Conservation (phyloP, 2,797 vertebrate species). For the Cossypha caffra region DNA sequence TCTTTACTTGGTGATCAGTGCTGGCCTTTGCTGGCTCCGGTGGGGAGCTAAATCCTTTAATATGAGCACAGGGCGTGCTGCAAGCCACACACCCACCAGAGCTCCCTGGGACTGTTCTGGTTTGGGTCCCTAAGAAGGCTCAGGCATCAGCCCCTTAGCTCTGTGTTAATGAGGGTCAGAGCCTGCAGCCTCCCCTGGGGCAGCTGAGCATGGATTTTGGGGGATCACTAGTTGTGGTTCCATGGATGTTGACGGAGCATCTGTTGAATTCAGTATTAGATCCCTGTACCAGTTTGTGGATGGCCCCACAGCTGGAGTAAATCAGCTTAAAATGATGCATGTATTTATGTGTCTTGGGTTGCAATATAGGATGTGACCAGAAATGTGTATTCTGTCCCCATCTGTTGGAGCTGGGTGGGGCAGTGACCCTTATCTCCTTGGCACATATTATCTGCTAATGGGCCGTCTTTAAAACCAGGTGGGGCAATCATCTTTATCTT, state of each 20-base stretch:
- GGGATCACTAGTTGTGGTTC: not conserved
- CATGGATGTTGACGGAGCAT: not conserved
- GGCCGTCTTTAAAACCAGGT: no score
- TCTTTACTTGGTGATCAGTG: not conserved
- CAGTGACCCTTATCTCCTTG: no score
- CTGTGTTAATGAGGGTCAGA: not conserved
- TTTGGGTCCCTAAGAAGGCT: not conserved
- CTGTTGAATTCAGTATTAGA: not conserved
- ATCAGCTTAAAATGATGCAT: not conserved
- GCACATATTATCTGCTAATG: no score
- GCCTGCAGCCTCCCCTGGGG: not conserved
- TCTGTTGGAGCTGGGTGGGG: no score
- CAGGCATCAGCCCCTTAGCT: no score
- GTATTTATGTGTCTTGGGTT: not conserved
- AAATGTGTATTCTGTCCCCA: no score
- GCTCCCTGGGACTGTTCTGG: not conserved
- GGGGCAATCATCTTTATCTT: no score
- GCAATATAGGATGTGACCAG: no score
- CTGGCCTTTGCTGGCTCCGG: not conserved
- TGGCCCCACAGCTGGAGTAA: rapidly evolving
- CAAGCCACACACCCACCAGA: not conserved
- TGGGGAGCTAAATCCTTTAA: not conserved
- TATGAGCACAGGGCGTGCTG: rapidly evolving
- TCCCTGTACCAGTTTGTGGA: not conserved
- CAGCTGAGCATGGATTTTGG: rapidly evolving